phyloP scores from a whole-genome alignment of 37 sponge, comb jelly and placozoan species.

The Aplysina aerophoba region DNA sequence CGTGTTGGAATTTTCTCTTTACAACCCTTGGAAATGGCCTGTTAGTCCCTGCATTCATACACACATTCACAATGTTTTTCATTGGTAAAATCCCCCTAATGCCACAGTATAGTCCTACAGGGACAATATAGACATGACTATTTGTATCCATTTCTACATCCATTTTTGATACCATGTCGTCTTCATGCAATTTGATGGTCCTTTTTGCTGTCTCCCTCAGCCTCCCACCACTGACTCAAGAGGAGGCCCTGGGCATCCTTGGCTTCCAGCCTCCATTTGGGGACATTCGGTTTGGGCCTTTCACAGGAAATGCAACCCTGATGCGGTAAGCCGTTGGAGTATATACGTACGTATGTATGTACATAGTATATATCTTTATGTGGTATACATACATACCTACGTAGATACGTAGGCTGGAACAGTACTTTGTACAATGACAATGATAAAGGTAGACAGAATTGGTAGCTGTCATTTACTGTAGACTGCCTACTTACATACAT shows the following conservation, averaged over 20 bases:
- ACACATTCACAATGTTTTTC: background rate
- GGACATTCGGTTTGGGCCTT: conserved; percentile 83
- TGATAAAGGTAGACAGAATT: no score
- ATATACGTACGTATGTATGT: background rate
- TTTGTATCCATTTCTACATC: background rate
- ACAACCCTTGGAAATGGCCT: conserved; percentile 74
- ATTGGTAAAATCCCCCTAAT: no score
- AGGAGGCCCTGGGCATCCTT: conserved; percentile 69
- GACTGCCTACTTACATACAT: no score
- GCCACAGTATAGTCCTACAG: no score
- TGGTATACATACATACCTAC: no score
- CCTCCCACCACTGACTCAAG: conserved; percentile 73
- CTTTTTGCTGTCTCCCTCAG: conserved; percentile 26
- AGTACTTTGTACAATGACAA: no score
- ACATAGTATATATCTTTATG: background rate
- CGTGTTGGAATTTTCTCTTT: conserved; percentile 88
- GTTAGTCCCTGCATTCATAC: conserved; percentile 34
- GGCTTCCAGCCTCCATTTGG: conserved; percentile 84
- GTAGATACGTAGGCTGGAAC: no score
- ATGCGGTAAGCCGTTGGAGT: conserved; percentile 63
- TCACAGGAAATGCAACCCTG: conserved; percentile 84
- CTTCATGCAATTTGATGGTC: background rate
- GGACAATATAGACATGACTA: no score
- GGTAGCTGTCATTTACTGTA: no score
- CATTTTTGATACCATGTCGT: background rate